These are phyloP conservation scores for Acanthosoma haemorrhoidale DNA, from an alignment of 2,888 invertebrate species.

Conservation along the genomic window DNA sequence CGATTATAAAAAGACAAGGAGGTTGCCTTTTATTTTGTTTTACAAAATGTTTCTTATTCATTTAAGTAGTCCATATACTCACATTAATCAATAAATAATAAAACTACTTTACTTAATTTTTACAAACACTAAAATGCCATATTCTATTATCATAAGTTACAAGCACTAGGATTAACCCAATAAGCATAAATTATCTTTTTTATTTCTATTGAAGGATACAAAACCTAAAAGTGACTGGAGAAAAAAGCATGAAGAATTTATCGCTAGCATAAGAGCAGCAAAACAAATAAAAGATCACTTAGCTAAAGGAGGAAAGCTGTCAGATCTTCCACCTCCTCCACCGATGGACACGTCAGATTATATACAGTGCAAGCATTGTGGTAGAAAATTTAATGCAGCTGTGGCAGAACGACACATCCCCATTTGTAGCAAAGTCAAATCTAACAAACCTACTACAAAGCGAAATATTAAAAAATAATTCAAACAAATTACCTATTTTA, in stretches of 20 bases:
- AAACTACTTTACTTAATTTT: too few relatives aligned
- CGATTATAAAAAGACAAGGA: too few relatives aligned
- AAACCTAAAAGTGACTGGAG: constrained; percentile 70
- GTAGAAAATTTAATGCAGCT: constrained; percentile 72
- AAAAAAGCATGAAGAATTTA: constrained; percentile 89
- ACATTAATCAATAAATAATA: too few relatives aligned
- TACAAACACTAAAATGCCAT: too few relatives aligned
- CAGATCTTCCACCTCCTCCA: constrained; percentile 84
- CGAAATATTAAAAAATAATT: neutral
- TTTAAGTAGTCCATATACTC: too few relatives aligned
- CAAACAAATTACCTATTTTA: neutral
- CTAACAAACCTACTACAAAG: constrained; percentile 62
- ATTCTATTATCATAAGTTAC: too few relatives aligned
- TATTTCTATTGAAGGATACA: neutral
- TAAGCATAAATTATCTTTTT: neutral
- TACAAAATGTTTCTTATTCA: too few relatives aligned
- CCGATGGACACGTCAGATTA: constrained; percentile 82
- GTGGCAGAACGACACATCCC: constrained; percentile 90
- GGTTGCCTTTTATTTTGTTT: too few relatives aligned
- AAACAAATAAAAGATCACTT: constrained; percentile 75
- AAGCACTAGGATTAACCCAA: too few relatives aligned
- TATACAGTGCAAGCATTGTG: constrained; percentile 76
- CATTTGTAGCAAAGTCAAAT: constrained; percentile 75
- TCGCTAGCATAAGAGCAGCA: constrained; percentile 82
- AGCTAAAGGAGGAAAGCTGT: constrained; percentile 76